Evolutionary conservation across 2,113 vertebrate genomes (phyloP).

Genomic region (Eulacestoma nigropectus): DNA sequence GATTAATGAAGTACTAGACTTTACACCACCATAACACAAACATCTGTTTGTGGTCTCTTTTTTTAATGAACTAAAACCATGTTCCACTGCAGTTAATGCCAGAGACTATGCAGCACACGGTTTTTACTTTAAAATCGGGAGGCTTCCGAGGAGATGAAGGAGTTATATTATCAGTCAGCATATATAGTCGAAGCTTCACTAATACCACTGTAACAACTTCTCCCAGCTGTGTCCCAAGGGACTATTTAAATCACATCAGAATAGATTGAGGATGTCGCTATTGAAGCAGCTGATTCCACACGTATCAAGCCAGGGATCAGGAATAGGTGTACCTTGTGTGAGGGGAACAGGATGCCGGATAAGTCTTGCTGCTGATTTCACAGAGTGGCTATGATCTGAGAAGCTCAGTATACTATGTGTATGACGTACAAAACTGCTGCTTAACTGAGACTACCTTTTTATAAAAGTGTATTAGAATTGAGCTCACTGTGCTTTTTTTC

Average conservation of each 20-base stretch:
- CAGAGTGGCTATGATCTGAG: background rate
- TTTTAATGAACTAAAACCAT: background rate
- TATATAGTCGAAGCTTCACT: background rate
- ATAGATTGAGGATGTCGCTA: background rate
- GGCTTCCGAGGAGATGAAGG: background rate
- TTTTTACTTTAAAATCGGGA: background rate
- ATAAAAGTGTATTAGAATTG: background rate
- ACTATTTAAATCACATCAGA: background rate
- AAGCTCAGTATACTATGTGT: background rate
- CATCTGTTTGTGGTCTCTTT: background rate
- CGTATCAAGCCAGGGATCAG: background rate
- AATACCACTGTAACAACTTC: background rate
- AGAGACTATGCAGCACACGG: rapidly evolving
- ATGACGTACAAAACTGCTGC: background rate
- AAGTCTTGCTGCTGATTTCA: background rate
- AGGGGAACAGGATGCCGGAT: background rate
- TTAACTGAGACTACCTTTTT: background rate
- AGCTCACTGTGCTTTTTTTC: background rate
- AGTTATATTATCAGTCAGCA: background rate
- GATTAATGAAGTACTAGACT: background rate
- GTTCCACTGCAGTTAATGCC: background rate
- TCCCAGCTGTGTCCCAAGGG: background rate
- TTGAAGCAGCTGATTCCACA: background rate
- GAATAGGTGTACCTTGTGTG: background rate
- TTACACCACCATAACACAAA: background rate